phyloP scores from a whole-genome alignment of 2,113 vertebrate genomes.

The Siniperca knerii region DNA sequence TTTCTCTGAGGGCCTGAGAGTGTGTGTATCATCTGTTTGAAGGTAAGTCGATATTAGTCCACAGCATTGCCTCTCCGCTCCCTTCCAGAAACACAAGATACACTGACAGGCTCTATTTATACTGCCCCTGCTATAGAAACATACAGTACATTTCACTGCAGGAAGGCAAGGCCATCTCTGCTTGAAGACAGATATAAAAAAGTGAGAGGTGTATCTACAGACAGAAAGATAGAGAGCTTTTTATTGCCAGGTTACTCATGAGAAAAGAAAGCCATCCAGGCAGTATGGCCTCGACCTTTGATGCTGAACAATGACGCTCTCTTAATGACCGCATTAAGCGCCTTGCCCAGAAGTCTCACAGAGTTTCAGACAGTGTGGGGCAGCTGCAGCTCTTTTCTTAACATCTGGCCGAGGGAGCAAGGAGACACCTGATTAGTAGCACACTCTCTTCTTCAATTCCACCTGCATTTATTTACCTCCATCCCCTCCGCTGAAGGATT shows the following conservation, averaged over 20 bases:
- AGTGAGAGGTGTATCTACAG: constrained; percentile 47
- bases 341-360: constrained; percentile 22
- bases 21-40: constrained; percentile 52
- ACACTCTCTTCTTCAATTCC: constrained; percentile 28
- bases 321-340: constrained; percentile 51
- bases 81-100: constrained; percentile 39
- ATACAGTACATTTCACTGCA: constrained; percentile 2
- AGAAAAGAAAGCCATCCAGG: background rate
- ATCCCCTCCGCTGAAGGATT: constrained; percentile 34
- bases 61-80: constrained; percentile 37
- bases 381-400: constrained; percentile 21
- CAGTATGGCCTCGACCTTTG: constrained; percentile 28
- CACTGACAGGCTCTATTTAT: constrained; percentile 51
- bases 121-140: constrained; percentile 25
- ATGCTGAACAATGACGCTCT: constrained; percentile 28
- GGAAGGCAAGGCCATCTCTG: constrained; percentile 26
- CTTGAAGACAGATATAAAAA: constrained; percentile 36
- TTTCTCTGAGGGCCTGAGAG: constrained; percentile 35
- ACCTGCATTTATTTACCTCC: constrained; percentile 45
- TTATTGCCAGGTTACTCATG: constrained; percentile 31
- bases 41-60: constrained; percentile 73
- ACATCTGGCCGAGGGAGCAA: constrained; percentile 55
- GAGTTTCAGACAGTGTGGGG: background rate
- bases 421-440: constrained; percentile 48
- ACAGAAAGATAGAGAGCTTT: background rate